A percentile compares a stretch with the other conserved stretches of the same genome.
Evolutionary conservation across 2,888 invertebrate species (phyloP).

Genomic region (Cepaea hortensis): DNA sequence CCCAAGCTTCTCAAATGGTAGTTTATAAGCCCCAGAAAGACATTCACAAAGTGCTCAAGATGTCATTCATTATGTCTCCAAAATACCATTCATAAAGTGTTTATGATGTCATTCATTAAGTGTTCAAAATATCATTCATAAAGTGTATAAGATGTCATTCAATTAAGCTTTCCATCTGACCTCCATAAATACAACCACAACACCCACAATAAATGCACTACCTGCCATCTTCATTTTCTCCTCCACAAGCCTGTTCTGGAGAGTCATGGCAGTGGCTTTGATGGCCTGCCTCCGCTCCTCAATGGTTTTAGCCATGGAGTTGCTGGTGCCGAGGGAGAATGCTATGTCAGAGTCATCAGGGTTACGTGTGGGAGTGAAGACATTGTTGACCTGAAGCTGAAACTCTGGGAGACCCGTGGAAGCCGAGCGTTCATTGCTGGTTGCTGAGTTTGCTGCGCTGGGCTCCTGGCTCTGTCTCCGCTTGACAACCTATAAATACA

Average conservation of each 20-base stretch:
- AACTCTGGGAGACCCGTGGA: neutral
- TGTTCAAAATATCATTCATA: too few species aligned
- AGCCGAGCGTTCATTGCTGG: neutral
- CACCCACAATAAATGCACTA: neutral
- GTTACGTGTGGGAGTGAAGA: neutral
- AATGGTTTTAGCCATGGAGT: conserved; percentile 52
- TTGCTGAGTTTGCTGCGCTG: neutral
- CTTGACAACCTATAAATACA: conserved; percentile 23
- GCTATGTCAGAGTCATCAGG: neutral
- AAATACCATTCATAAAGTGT: too few species aligned
- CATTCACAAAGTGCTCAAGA: too few species aligned
- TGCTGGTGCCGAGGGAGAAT: conserved; percentile 34
- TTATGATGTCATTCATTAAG: too few species aligned
- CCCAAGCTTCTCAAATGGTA: too few species aligned
- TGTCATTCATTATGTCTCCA: too few species aligned
- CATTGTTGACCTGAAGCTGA: conserved; percentile 22
- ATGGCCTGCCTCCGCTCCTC: conserved; percentile 67
- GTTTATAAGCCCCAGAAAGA: too few species aligned
- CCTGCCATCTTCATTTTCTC: conserved; percentile 55
- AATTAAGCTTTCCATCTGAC: too few species aligned
- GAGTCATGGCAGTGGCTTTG: conserved; percentile 64
- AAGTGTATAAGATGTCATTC: too few species aligned
- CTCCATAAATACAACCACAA: neutral
- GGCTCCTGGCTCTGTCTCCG: conserved; percentile 20
- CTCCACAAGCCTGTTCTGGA: conserved; percentile 64